Conservation (phyloP, 2,888 invertebrate species). For the Tiliacea citrago region DNA sequence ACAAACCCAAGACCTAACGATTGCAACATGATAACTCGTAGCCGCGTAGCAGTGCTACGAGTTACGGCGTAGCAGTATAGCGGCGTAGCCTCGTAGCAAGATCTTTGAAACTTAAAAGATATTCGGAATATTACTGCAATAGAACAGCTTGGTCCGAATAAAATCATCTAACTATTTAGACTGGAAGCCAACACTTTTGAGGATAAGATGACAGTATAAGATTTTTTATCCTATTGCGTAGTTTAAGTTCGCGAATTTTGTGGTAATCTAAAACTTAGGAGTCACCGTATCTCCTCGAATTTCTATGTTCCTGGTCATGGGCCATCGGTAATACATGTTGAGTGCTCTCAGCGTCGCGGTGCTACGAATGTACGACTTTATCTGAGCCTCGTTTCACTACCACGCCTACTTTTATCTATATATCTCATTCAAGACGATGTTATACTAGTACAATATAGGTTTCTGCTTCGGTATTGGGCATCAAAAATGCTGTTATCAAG, state of each 20-base stretch:
- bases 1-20: conserved; percentile 37
- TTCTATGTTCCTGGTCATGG: neutral
- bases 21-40: conserved; percentile 62
- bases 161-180: neutral
- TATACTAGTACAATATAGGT: neutral
- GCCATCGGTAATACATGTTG: conserved; percentile 30
- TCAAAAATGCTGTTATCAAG: neutral
- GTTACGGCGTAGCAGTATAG: conserved; percentile 58
- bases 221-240: neutral
- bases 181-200: neutral
- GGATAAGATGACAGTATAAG: neutral
- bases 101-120: conserved; percentile 23
- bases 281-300: neutral
- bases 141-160: neutral
- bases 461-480: neutral
- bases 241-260: neutral
- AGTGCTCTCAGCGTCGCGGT: conserved; percentile 40
- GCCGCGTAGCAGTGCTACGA: conserved; percentile 59
- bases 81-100: conserved; percentile 13
- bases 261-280: neutral
- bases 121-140: neutral
- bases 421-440: neutral
- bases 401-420: neutral
- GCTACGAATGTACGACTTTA: conserved; percentile 3
- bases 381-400: conserved; percentile 1